Evolutionary conservation across 2,888 invertebrate species (phyloP).

Genomic region (Polydrusus pterygomalis): DNA sequence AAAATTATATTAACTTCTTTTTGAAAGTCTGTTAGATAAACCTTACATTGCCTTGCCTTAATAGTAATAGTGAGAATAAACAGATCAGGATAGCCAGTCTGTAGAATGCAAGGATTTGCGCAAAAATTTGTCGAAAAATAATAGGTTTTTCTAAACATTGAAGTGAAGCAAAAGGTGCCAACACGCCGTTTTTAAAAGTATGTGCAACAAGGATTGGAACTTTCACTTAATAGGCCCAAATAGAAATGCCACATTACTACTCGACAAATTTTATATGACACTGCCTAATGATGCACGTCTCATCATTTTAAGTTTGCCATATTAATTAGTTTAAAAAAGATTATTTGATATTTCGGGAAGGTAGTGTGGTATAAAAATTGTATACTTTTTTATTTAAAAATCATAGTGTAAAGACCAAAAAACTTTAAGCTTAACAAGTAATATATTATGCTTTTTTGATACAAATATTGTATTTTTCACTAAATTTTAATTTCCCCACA

Average conservation of each 20-base stretch:
- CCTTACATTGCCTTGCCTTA: slow-evolving; percentile 2
- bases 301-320: slow-evolving; percentile 19
- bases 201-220: too few relatives aligned
- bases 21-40: not conserved
- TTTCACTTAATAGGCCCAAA: too few relatives aligned
- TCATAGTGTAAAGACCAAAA: slow-evolving; percentile 20
- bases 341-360: not conserved
- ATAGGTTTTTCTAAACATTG: not conserved
- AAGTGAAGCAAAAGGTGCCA: too few relatives aligned
- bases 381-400: slow-evolving; percentile 10
- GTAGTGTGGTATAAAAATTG: slow-evolving; percentile 28
- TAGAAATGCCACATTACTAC: too few relatives aligned
- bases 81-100: not conserved
- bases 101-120: not conserved
- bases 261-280: not conserved
- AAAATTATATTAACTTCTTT: not conserved
- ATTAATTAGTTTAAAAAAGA: slow-evolving; percentile 13
- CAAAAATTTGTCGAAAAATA: slow-evolving; percentile 4
- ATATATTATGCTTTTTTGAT: slow-evolving; percentile 33
- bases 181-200: too few relatives aligned
- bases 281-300: not conserved
- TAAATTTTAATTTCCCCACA: too few relatives aligned
- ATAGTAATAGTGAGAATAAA: slow-evolving; percentile 13
- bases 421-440: slow-evolving; percentile 33
- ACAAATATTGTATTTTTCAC: not conserved